phyloP scores from a whole-genome alignment of 1,140 invertebrate genomes.

The Scaptomyza hsui region DNA sequence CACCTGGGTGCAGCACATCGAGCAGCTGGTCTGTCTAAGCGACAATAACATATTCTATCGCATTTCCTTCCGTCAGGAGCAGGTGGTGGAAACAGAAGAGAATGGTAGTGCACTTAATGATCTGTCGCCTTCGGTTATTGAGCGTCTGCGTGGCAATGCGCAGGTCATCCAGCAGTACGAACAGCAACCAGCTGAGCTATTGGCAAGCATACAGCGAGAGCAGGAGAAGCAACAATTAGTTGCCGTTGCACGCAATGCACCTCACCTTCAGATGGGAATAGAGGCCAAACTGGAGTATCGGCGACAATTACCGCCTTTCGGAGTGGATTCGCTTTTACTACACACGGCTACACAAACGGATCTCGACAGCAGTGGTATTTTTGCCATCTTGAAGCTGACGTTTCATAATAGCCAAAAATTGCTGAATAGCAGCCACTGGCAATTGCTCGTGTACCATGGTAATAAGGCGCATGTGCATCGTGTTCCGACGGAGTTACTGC shows the following conservation, averaged over 20 bases:
- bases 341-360: slow-evolving; percentile 4
- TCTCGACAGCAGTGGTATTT: slow-evolving; percentile 19
- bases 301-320: slow-evolving; percentile 38
- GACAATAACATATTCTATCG: slow-evolving; percentile 78
- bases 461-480: slow-evolving; percentile 28
- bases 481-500: slow-evolving; percentile 46
- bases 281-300: slow-evolving; percentile 40
- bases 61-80: slow-evolving; percentile 46
- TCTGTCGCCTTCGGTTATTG: slow-evolving; percentile 38
- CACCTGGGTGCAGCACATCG: slow-evolving; percentile 56
- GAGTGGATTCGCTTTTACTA: slow-evolving; percentile 18
- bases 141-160: slow-evolving; percentile 40
- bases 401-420: slow-evolving; percentile 15
- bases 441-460: slow-evolving; percentile 42
- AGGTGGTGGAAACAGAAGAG: neutral
- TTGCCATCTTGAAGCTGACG: slow-evolving; percentile 43
- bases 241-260: slow-evolving; percentile 40
- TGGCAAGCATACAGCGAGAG: slow-evolving; percentile 51
- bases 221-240: slow-evolving; percentile 65
- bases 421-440: slow-evolving; percentile 48
- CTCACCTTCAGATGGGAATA: slow-evolving; percentile 3
- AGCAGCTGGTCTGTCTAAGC: slow-evolving; percentile 73
- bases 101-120: slow-evolving; percentile 25
- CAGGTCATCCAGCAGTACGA: slow-evolving; percentile 44
- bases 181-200: slow-evolving; percentile 37